Evolutionary conservation across 2,113 vertebrate genomes (phyloP), one percentile per base, ranked within the genome.

Genomic region (Hypanus sabinus): DNA sequence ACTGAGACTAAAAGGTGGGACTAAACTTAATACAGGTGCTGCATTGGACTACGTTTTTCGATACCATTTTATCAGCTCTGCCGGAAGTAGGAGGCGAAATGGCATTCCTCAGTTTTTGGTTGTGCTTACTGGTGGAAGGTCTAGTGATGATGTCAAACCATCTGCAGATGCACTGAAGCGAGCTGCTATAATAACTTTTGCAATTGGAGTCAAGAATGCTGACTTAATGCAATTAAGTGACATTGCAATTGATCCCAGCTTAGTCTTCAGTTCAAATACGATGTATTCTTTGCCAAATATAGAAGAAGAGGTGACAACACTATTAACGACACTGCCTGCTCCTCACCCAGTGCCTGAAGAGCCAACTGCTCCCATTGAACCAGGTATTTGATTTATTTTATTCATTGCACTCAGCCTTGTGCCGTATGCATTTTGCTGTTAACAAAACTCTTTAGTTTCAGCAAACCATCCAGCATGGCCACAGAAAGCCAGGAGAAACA

Each of bases 201-300:
- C 76, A 3, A 95, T 99, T 81, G 98, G 97, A 95, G 97, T 98
- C 94, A 98, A 96, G 96, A 97, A 97, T 1, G 98, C 98, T 0
- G 97, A 99, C 94, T 96, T 96, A 1, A 94, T 97, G 94, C 96
- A 97, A 94, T 96, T 97, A 94, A 97, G 97, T 94, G 97, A 96
- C 57, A 95, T 97, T 60, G 95, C 97, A 90, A 95, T 95, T 70
- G 97, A 95, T 68, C 97, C 97, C 93, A 94, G 95, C 24, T 95
- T 96, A 94, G 95, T 96, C 91, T 97, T 97, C 95, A 94, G 94
- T 87, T 94, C 96, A 46, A 93, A 73, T 38, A 70, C 71, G 27
- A 30, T 46, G 68, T 27, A 14, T 71, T 16, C 91, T 55, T 93
- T 93, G 27, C 36, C 10, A 46, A 30, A 30, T 55, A 93, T 93